Evolutionary conservation across 2,113 vertebrate species (phyloP), one percentile per base, ranked within the genome.

Genomic region (Rhinolophus ferrumequinum): DNA sequence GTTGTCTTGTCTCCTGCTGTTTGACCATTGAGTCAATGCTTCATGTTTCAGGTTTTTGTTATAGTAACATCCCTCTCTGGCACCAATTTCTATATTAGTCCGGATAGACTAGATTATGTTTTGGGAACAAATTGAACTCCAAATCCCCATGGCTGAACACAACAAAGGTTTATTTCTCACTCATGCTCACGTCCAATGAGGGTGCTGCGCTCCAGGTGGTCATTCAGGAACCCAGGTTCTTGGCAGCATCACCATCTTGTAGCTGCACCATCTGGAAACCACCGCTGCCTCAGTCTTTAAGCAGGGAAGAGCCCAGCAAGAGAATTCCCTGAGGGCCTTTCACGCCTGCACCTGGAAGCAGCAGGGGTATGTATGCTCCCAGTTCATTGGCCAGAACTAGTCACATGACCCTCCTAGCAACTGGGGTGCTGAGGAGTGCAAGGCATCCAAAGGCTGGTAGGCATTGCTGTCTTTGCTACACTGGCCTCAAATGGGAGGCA

Each of bases 301-400:
- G 50, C 21, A 10, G 15, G 64, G 33, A 33, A 30, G 16, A 47
- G 22, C 6, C 38, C 11, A 22, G 30, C 21, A 15, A 14, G 5
- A 35, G 22, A 47, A 47, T 24, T 19, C 6, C 26, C 19, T 12
- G 2, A 21, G 82, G 33, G 38, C 30, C 62, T 67, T 58, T 18
- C 5, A 15, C 11, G 26, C 35, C 47, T 15, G 19, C 56, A 28
- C 75, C 67, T 24, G 52, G 62, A 35, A 41, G 19, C 3, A 0
- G 41, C 7, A 0, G 14, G 56, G 1, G 33, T 21, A 12, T 5
- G 8, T 1, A 3, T 19, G 8, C 70, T 69, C 30, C 33, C 0
- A 3, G 12, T 13, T 52, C n/a, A 24, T 8, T 14, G 84, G 44
- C 41, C 66, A 28, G 75, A 72, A n/a, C n/a, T 2, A 41, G 64